Evolutionary conservation across 2,888 invertebrate genomes (phyloP), one percentile per base, ranked within the genome.

Genomic region (Phortica magna): DNA sequence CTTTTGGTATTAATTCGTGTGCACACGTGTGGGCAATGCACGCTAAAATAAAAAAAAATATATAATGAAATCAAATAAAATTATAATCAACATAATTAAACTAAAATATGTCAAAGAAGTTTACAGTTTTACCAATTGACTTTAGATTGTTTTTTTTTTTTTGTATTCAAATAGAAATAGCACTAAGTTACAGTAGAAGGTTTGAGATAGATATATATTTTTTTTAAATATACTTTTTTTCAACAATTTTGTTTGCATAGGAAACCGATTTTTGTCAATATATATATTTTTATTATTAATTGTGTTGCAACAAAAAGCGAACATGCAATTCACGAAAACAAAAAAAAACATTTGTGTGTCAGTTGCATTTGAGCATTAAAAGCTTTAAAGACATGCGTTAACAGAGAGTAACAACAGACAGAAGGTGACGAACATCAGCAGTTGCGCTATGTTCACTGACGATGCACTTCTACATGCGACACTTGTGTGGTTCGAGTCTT

Each of bases 261-360:
- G 89, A 89, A 89, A 88, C 82, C 89, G 89, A 89, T 89, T 89
- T 89, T 89, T 89, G 89, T 87, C 84, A 83, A 83, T 78, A 74
- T 77, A 74, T 55, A 68, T 67, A 3, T 78, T 75, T 74, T 42
- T 41, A 55, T 7, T 53, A 31, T 43, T 48, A 48, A 65, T n/a
- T 39, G 72, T 39, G 61, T 73, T 74, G 43, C 6, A 31, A 71
- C 41, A 67, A 73, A 70, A 53, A 7, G 57, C 75, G 76, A 39
- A 73, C 68, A 70, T 17, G 74, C 67, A 74, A 41, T 75, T 57
- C 4, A 48, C 14, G 7, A 48, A 9, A 7, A 14, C 4, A 48
- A 2, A 48, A 48, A 9, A 7, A 14, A 12, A 48, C 48, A 6
- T 48, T 48, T 48, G 48, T 31, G 31, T 31, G 3, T 9, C 4